phyloP scores from a whole-genome alignment of 2,797 vertebrate genomes.

The Meda fulgida region DNA sequence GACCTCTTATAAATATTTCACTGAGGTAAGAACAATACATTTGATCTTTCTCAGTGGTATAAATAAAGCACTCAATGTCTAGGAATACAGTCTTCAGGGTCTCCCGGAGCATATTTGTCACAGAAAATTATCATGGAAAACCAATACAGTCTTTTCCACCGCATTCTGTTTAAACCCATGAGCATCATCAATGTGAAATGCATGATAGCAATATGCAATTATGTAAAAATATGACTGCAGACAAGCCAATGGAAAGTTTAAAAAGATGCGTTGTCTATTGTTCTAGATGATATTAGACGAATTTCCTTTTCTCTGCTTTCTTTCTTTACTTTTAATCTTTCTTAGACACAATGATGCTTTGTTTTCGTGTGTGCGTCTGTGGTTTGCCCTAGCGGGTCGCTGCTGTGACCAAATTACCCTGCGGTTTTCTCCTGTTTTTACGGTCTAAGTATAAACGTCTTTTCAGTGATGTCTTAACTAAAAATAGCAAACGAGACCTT shows the following conservation, averaged over 20 bases:
- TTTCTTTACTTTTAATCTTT: neutral
- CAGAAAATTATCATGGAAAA: constrained; percentile 52
- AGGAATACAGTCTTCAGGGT: constrained; percentile 40
- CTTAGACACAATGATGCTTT: constrained; percentile 61
- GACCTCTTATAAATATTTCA: constrained; percentile 36
- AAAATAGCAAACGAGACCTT: constrained; percentile 61
- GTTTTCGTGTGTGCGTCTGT: constrained; percentile 67
- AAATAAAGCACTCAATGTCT: constrained; percentile 38
- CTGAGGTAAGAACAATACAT: constrained; percentile 44
- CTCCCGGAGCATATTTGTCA: constrained; percentile 39
- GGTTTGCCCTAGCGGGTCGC: constrained; percentile 71
- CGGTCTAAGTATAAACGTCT: constrained; percentile 68
- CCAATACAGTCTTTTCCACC: constrained; percentile 41
- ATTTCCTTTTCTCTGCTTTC: constrained; percentile 12
- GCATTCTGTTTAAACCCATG: constrained; percentile 48
- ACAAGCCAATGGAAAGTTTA: constrained; percentile 43
- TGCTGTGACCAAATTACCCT: constrained; percentile 57
- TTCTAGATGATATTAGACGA: constrained; percentile 16
- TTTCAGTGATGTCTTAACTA: constrained; percentile 67
- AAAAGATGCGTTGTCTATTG: constrained; percentile 34
- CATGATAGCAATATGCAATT: constrained; percentile 44
- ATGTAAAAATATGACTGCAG: constrained; percentile 43
- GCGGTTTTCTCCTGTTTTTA: constrained; percentile 68
- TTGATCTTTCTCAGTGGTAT: constrained; percentile 28
- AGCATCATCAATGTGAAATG: constrained; percentile 37